phyloP scores from a whole-genome alignment of 1,140 invertebrate genomes.

The Dreissena polymorpha region DNA sequence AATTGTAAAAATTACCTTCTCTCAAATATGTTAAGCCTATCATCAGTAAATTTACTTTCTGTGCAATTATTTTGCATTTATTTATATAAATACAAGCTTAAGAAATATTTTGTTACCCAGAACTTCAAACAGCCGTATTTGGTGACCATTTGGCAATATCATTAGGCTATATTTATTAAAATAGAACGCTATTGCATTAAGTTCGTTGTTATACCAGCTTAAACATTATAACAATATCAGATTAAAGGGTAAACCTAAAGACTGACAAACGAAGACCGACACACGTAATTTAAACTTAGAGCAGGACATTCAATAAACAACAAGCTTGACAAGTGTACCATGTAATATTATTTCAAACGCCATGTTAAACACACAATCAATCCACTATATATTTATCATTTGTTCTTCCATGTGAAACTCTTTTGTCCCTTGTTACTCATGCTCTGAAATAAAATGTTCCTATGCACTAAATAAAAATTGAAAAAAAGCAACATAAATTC shows the following conservation, averaged over 20 bases:
- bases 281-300: not conserved
- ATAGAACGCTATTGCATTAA: too few relatives aligned
- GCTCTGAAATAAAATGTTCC: conserved; percentile 2
- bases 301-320: not conserved
- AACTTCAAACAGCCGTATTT: too few relatives aligned
- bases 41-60: too few relatives aligned
- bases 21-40: too few relatives aligned
- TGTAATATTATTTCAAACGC: not conserved
- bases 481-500: not conserved
- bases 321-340: not conserved
- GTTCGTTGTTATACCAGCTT: not conserved
- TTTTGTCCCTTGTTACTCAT: conserved; percentile 26
- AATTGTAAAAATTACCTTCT: too few relatives aligned
- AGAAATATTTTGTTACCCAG: too few relatives aligned
- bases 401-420: conserved; percentile 24
- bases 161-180: too few relatives aligned
- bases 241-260: too few relatives aligned
- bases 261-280: too few relatives aligned
- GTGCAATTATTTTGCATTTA: too few relatives aligned
- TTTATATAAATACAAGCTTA: too few relatives aligned
- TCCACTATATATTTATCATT: not conserved
- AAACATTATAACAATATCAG: not conserved
- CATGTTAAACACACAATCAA: not conserved
- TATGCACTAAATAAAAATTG: not conserved
- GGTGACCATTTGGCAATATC: too few relatives aligned